Evolutionary conservation across 2,888 invertebrate genomes (phyloP), one percentile per base, ranked within the genome.

Genomic region (Platerodrilus igneus): DNA sequence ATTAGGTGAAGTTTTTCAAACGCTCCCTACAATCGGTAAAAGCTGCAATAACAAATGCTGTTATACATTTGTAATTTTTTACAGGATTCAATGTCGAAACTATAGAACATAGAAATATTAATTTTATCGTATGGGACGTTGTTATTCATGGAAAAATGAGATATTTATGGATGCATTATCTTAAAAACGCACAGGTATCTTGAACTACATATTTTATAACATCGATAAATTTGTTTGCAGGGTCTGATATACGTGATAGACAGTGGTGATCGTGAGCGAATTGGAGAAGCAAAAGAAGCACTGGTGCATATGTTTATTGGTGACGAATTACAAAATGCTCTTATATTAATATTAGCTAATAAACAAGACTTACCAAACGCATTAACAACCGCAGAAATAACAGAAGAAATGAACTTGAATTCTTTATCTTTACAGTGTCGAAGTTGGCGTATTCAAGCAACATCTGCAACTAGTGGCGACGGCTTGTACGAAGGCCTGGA

Each of bases 281-380:
- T 97, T 58, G 93, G 92, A 27, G 97, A 99, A 72, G 97, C 96
- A 58, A 86, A 94, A 65, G 96, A 99, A 72, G 97, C 99, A 74
- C 79, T 99, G 66, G 93, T 93, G 92, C 79, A 96, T 72, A 97
- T 99, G 97, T 76, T 99, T 71, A 93, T 93, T 57, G 97, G 99
- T 78, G 97, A 99, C 70, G 97, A 99, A 74, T 81, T 99, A 58
- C 84, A 97, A 75, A 97, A 99, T 83, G 97, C 97, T 55, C 95
- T 96, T 60, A 82, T 99, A 64, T 79, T 99, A 67, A 95, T 99
- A 72, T 99, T 99, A 74, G 97, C 97, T 68, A 99, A 99, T 81
- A 99, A 99, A 85, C 96, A 97, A 84, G 99, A 99, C 81, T 81
- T 99, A 78, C 97, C 97, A 64, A 99, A 99, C 74, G 97, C 97